Base-by-base conservation (phyloP, 2,797 vertebrate species). In the Oreochromis grahami region DNA sequence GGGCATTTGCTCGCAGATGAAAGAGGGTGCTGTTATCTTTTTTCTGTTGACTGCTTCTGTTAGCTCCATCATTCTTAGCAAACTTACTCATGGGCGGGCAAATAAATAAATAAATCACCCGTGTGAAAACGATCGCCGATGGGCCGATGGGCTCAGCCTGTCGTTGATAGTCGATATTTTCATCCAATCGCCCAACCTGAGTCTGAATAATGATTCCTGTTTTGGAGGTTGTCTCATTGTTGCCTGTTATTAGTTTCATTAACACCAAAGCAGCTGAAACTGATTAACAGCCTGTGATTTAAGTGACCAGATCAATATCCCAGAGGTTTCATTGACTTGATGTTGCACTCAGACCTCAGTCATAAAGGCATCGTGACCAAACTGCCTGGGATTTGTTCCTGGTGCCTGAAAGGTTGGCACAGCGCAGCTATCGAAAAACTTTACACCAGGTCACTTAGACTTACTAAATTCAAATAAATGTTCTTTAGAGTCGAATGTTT, bases 401-500 rank as follows among this genome's bases (percentile, higher is more conserved):
- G 17, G 0, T 36, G n/a, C 17, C 32, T 41, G 36, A 68, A 9
- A 41, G 12, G 36, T 65, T 8, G 34, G 21, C 60, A 1, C 12
- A 38, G 0, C 1, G 12, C 19, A 41, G 12, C n/a, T 0, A 4
- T 24, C 3, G 8, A 21, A 43, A 1, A 68, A 24, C 21, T 45
- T 43, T 2, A 43, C 63, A 26, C 36, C 36, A 24, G 36, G n/a
- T 91, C 8, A 26, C 21, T 24, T 17, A 81, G n/a, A 74, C 65
- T 65, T 76, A 12, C 76, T 77, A 63, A 38, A 65, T 79, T 34
- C 76, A 86, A 87, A 87, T 81, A 5, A 76, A 80, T 87, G 3
- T 78, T 55, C 78, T 80, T 79, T 84, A 89, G 14, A 87, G 32
- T 52, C 2, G 7, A 82, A 84, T 86, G 72, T 84, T 48, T 84